Base-by-base conservation (phyloP, 2,888 invertebrate species). In the Cremastinae sp. region DNA sequence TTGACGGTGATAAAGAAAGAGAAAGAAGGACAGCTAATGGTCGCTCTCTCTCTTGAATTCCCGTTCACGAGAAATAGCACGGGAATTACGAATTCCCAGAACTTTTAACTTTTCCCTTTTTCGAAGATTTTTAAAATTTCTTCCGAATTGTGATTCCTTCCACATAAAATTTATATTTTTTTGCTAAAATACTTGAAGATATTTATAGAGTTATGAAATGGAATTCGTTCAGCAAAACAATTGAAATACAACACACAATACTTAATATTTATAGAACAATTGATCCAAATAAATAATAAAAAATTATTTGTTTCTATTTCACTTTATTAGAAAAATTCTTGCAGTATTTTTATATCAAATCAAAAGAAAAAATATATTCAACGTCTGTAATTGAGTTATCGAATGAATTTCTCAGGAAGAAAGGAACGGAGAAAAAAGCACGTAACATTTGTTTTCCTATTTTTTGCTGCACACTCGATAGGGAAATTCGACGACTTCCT, bases 21-120 rank as follows among this genome's bases (percentile, higher is more conserved):
- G 75, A 68, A 78, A 79, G 81, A 70, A 81, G 72, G 78, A 78
- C 79, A 78, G 56, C 66, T 47, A 75, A 62, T 58, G 69, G 59
- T 55, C 69, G n/a, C n/a, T n/a, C 73, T 64, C 69, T 76, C 76
- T 73, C 81, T 80, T 80, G 83, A 35, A 35, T 61, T 64, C 47
- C n/a, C 28, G 68, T 51, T 64, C 12, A 51, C 12, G 62, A 22
- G 75, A 65, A 73, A 71, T 51, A 78, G 73, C 71, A 71, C 18
- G 43, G 53, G 71, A 70, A 73, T 71, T n/a, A n/a, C n/a, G n/a
- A 61, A 73, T n/a, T 59, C 73, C 28, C 2, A 28, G 28, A 28
- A n/a, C n/a, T n/a, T n/a, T n/a, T n/a, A n/a, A n/a, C n/a, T n/a
- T n/a, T n/a, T n/a, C n/a, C n/a, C n/a, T n/a, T n/a, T n/a, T n/a